These are phyloP conservation scores for Oreonectes daqikongensis DNA, from an alignment of 2,797 vertebrate species.

Conservation along the genomic window DNA sequence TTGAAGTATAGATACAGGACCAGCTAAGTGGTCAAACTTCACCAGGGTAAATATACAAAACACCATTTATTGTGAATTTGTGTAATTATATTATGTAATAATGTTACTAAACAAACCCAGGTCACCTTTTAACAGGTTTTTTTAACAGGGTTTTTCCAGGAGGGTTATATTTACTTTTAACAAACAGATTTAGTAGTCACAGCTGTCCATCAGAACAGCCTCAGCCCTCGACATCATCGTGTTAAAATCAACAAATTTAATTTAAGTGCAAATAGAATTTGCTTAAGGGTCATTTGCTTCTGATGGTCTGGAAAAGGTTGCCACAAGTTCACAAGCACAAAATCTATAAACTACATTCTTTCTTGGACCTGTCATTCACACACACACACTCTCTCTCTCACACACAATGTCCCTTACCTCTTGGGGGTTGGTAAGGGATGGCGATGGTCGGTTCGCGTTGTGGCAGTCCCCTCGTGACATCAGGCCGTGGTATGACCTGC, in stretches of 20 bases:
- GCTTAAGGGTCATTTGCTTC: conserved; percentile 80
- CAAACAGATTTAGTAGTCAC: background rate
- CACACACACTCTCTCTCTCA: conserved; percentile 24
- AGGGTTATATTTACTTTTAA: background rate
- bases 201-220: conserved; percentile 26
- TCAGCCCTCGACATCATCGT: conserved; percentile 33
- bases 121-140: too few relatives aligned
- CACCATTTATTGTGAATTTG: too few relatives aligned
- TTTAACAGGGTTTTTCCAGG: background rate
- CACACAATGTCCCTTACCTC: conserved; percentile 79
- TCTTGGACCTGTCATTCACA: conserved; percentile 43
- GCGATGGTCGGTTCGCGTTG: conserved; percentile 89
- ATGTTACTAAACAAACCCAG: background rate
- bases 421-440: conserved; percentile 84
- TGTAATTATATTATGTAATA: background rate
- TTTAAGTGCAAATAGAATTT: conserved; percentile 15
- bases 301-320: conserved; percentile 83
- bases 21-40: conserved; percentile 6
- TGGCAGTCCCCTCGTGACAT: conserved; percentile 87
- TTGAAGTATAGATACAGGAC: conserved; percentile 36
- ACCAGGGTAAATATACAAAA: background rate
- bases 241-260: background rate
- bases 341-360: conserved; percentile 56
- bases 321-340: conserved; percentile 74
- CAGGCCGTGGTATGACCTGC: conserved; percentile 93